Evolutionary conservation across 2,797 vertebrate species (phyloP).

Genomic region (Cuculus canorus): DNA sequence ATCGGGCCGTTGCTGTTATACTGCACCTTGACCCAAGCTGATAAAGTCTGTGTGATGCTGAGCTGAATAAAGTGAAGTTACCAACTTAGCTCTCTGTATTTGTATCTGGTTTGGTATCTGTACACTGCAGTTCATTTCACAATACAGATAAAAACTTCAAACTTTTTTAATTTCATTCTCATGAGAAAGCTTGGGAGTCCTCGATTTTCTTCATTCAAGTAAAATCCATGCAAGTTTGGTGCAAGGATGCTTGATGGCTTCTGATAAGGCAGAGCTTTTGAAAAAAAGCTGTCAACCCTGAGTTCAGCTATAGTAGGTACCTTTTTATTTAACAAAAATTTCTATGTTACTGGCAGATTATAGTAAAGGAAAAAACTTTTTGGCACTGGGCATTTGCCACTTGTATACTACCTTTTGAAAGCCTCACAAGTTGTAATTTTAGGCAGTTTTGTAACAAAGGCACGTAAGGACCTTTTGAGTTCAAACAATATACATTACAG

Average conservation of each 20-base stretch:
- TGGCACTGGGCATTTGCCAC: not conserved
- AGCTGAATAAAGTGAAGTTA: not conserved
- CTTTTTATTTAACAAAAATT: not conserved
- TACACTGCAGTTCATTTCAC: not conserved
- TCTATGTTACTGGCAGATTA: not conserved
- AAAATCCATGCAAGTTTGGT: not conserved
- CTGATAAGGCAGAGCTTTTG: not conserved
- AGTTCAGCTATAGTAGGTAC: not conserved
- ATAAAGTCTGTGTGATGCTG: not conserved
- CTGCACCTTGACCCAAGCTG: accelerated
- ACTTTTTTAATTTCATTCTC: not conserved
- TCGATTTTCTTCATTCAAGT: not conserved
- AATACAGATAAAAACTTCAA: not conserved
- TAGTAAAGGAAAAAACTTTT: not conserved
- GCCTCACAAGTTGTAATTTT: not conserved
- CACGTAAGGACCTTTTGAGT: not conserved
- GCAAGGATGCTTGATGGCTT: not conserved
- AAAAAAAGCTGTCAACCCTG: not conserved
- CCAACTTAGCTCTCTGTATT: not conserved
- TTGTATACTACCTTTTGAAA: not conserved
- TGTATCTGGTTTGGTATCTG: not conserved
- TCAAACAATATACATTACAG: not conserved
- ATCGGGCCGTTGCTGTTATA: not conserved
- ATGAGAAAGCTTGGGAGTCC: not conserved
- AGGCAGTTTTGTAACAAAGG: not conserved